Evolutionary conservation across 2,888 invertebrate species (phyloP).

Genomic region (Endomychus coccineus): DNA sequence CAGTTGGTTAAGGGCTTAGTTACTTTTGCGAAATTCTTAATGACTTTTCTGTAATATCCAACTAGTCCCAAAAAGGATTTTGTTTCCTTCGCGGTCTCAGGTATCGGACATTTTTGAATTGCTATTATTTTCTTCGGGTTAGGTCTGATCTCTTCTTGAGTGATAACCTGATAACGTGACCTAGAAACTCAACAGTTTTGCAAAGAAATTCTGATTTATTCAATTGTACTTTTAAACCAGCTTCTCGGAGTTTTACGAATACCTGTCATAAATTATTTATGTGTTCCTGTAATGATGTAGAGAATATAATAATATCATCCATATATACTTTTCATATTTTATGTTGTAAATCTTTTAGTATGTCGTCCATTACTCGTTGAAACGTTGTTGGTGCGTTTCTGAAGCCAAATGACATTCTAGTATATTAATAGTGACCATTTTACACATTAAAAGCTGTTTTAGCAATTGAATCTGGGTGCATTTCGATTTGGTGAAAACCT

Average conservation of each 20-base stretch:
- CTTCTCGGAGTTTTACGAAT: constrained; percentile 5
- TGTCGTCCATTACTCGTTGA: no score
- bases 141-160: background rate
- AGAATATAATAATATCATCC: no score
- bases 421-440: no score
- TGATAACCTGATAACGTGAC: constrained; percentile 7
- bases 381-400: no score
- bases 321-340: no score
- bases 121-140: constrained; percentile 1
- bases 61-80: background rate
- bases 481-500: no score
- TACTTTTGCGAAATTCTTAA: constrained; percentile 17
- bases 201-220: constrained; percentile 9
- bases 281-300: constrained; percentile 7
- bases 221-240: constrained; percentile 7
- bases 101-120: background rate
- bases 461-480: no score
- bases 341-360: no score
- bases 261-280: constrained; percentile 7
- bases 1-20: constrained; percentile 21
- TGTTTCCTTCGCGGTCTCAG: no score
- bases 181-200: constrained; percentile 10
- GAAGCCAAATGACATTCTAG: no score
- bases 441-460: no score
- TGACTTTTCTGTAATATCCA: constrained; percentile 6